Evolutionary conservation across 2,888 invertebrate genomes (phyloP), one percentile per base, ranked within the genome.

Genomic region (Choristoneura rosaceana): DNA sequence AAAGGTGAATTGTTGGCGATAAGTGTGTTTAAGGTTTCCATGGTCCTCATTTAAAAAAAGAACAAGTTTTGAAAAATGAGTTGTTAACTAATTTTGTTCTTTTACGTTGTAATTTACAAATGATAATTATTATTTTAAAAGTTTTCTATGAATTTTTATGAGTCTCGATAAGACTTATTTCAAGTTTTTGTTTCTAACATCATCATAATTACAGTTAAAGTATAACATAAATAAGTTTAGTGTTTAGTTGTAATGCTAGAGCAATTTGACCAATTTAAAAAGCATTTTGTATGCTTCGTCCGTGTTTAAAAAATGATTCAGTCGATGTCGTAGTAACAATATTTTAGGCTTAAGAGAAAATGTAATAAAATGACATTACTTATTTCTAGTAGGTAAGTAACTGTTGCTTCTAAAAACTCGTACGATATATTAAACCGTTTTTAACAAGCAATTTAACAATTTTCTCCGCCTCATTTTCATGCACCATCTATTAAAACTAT

Each of bases 401-500:
- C 47, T 45, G 25, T 33, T 17, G 33, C 9, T 64, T 45, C 17
- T 38, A 43, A 47, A 50, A 64, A 34, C 15, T 50, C 9, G 34
- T 45, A 41, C 10, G 34, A 50, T 4, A 64, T 33, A 34, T 34
- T 38, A 34, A 33, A 50, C 50, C 34, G 34, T 59, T 34, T 41
- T 55, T 66, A 59, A 59, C 67, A 68, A 59, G 10, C 47, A 33
- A 50, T 66, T 59, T 55, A 68, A 47, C 67, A 59, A 68, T 66
- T 55, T 52, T 34, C 65, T 66, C 41, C 12, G n/a, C 65, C 55
- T 55, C 52, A 41, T 55, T 55, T 55, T 15, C 65, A 66, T 66
- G 17, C 65, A 17, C 55, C 55, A 55, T 66, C 65, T 41, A 66
- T 66, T 55, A 66, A 8, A 55, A 33, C 55, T 55, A 76, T 79